These are phyloP conservation scores for Drosophila robusta DNA, from an alignment of 2,888 invertebrate genomes.

Conservation along the genomic window DNA sequence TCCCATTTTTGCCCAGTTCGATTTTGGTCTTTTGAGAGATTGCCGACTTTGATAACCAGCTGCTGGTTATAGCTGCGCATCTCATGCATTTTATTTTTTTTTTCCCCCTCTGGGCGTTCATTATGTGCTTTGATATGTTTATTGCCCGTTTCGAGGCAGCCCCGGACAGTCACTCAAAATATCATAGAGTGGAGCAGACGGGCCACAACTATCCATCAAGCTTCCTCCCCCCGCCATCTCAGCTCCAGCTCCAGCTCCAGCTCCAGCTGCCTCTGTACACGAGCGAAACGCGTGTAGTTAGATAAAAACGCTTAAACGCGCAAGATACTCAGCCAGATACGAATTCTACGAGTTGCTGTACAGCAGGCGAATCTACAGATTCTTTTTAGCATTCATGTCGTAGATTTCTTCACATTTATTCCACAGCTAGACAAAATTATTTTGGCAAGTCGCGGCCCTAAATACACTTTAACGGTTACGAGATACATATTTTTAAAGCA, in stretches of 20 bases:
- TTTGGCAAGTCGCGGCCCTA: background rate
- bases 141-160: conserved; percentile 45
- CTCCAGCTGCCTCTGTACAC: conserved; percentile 30
- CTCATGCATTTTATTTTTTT: conserved; percentile 18
- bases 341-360: conserved; percentile 19
- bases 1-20: conserved; percentile 40
- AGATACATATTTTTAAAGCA: no score
- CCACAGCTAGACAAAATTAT: conserved; percentile 5
- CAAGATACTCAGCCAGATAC: conserved; percentile 49
- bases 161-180: conserved; percentile 22
- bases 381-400: conserved; percentile 27
- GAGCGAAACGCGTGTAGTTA: conserved; percentile 77
- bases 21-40: conserved; percentile 83
- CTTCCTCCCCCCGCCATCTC: background rate
- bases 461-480: background rate
- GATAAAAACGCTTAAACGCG: conserved; percentile 76
- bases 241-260: background rate
- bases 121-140: conserved; percentile 66
- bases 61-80: conserved; percentile 39
- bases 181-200: conserved; percentile 7
- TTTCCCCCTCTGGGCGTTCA: conserved; percentile 53
- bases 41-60: conserved; percentile 84
- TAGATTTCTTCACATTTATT: conserved; percentile 42
- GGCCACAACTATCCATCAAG: conserved; percentile 30
- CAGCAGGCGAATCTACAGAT: conserved; percentile 15